Percentiles rank a stretch among this genome's conserved stretches.
Evolutionary conservation across 2,797 vertebrate species (phyloP).

Genomic region (Smutsia temminckii): DNA sequence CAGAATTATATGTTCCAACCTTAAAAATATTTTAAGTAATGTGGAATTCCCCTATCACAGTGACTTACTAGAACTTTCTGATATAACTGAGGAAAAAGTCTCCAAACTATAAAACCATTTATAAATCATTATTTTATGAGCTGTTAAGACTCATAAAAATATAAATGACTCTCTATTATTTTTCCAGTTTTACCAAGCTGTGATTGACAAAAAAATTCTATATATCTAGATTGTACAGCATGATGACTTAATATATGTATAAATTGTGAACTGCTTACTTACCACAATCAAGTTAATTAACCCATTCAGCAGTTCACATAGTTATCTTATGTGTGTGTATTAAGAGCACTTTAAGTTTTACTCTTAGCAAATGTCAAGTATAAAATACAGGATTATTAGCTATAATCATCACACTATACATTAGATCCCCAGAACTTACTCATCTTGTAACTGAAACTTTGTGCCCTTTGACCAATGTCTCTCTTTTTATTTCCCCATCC

Average conservation of each 20-base stretch:
- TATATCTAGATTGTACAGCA: background rate
- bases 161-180: background rate
- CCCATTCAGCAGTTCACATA: background rate
- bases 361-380: background rate
- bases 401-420: background rate
- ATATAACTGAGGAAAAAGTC: background rate
- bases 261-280: background rate
- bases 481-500: background rate
- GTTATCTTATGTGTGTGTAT: background rate
- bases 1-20: background rate
- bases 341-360: background rate
- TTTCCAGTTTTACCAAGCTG: background rate
- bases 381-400: background rate
- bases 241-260: background rate
- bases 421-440: background rate
- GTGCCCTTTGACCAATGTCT: background rate
- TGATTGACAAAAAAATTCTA: background rate
- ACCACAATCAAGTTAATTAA: background rate
- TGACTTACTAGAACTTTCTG: background rate
- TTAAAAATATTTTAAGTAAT: background rate
- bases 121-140: background rate
- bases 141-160: conserved; percentile 2
- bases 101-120: background rate
- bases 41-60: background rate
- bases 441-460: background rate